Evolutionary conservation across 1,140 invertebrate species (phyloP), one percentile per base, ranked within the genome.

Genomic region (Hypsibius dujardini): DNA sequence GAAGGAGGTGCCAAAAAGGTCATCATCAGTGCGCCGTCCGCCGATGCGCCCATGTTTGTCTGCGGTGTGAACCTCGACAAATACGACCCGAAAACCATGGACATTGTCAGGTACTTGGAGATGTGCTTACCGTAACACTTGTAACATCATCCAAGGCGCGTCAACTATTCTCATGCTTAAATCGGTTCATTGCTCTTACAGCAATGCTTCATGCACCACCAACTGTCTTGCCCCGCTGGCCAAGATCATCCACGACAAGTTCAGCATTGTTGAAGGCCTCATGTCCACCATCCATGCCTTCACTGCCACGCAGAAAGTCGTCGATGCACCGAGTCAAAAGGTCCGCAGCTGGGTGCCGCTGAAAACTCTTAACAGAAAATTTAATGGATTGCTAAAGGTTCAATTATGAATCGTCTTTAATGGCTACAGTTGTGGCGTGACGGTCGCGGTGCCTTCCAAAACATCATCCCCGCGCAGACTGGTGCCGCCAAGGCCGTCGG

Each of bases 1-100:
- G 79, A 78, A 70, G 81, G 80, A 62, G 82, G 83, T 47, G 82
- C 82, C 70, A 82, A 83, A 77, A 83, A 83, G 73, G 81, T 83
- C 3, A 75, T 82, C 47, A 80, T 81, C 71, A 79, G 80, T 50
- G 80, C 81, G 28, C 80, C 81, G 1, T 80, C 79, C 46, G 76
- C 76, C 70, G 80, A 82, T 75, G 78, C 79, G 14, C 79, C 79
- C 45, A 82, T 81, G 80, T 81, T 77, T 76, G 80, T 81, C 45
- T 76, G 80, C 73, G 80, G 79, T 47, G 80, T 81, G 1, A 81
- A 81, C 71, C 72, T 73, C 72, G 72, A 79, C 40, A 75, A 75
- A 60, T 80, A 80, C 73, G 74, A 76, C 7, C 75, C 75, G 45
- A 70, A 73, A 70, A 70, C 75, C 46, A 75, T 75, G n/a, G 46